phyloP scores from a whole-genome alignment of 2,113 vertebrate species.

The Heterotilapia buettikoferi region DNA sequence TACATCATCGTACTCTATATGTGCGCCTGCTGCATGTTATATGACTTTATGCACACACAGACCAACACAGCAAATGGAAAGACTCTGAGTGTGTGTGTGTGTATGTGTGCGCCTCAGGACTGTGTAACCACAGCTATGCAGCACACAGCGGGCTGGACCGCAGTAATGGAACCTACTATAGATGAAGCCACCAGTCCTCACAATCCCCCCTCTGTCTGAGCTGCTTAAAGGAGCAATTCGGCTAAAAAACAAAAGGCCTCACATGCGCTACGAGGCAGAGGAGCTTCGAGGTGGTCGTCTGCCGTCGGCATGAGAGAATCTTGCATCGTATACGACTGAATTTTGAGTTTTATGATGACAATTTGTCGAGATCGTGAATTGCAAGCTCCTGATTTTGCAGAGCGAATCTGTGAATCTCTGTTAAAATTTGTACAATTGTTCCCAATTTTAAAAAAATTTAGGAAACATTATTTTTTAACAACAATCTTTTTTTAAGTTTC shows the following conservation, averaged over 20 bases:
- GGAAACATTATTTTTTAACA: neutral
- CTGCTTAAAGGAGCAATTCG: constrained; percentile 21
- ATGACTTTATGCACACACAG: neutral
- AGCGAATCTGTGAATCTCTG: neutral
- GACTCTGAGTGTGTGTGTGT: neutral
- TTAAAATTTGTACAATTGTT: neutral
- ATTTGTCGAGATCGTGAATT: neutral
- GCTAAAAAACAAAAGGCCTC: neutral
- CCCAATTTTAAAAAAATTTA: neutral
- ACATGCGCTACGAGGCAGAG: neutral
- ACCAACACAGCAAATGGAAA: neutral
- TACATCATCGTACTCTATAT: neutral
- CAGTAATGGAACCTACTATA: constrained; percentile 49
- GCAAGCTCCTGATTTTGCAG: neutral
- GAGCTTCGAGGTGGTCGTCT: neutral
- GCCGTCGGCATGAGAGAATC: neutral
- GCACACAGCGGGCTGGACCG: constrained; percentile 30
- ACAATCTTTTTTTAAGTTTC: neutral
- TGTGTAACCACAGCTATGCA: constrained; percentile 52
- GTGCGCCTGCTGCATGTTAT: neutral
- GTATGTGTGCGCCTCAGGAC: neutral
- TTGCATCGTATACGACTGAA: accelerated
- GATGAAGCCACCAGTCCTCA: constrained; percentile 43
- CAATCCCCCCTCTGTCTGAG: constrained; percentile 48
- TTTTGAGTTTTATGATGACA: neutral